A percentile compares a stretch with the other conserved stretches of the same genome.
Conservation (phyloP, 1,140 invertebrate genomes). For the Drosophila mayri region DNA sequence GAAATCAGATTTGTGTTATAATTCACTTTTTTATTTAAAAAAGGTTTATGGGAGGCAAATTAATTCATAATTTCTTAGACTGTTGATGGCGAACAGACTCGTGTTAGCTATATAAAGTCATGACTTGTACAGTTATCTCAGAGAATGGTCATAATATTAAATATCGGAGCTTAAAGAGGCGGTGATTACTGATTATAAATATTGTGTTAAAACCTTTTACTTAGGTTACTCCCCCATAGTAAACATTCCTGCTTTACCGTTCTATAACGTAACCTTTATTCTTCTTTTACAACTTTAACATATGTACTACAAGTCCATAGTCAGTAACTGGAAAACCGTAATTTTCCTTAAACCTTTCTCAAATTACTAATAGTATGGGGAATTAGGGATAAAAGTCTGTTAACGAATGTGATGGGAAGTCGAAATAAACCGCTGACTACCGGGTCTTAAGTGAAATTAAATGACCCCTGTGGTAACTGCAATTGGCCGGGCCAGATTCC, state of each 20-base stretch:
- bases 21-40: background rate
- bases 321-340: background rate
- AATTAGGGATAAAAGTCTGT: conserved; percentile 4
- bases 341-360: background rate
- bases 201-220: background rate
- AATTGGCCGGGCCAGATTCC: conserved; percentile 43
- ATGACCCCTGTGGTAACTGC: conserved; percentile 34
- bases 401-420: conserved; percentile 24
- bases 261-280: background rate
- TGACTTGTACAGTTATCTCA: background rate
- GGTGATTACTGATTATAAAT: background rate
- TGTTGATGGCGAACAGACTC: background rate
- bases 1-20: background rate
- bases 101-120: background rate
- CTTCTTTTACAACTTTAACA: conserved; percentile 1
- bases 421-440: conserved; percentile 20
- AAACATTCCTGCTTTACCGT: background rate
- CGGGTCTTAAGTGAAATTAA: conserved; percentile 10
- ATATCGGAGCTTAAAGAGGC: background rate
- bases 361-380: background rate
- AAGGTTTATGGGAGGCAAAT: background rate
- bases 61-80: background rate
- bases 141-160: background rate
- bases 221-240: background rate
- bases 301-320: background rate